Evolutionary conservation across 2,113 vertebrate species (phyloP), one percentile per base, ranked within the genome.

Genomic region (Megaleporinus macrocephalus): DNA sequence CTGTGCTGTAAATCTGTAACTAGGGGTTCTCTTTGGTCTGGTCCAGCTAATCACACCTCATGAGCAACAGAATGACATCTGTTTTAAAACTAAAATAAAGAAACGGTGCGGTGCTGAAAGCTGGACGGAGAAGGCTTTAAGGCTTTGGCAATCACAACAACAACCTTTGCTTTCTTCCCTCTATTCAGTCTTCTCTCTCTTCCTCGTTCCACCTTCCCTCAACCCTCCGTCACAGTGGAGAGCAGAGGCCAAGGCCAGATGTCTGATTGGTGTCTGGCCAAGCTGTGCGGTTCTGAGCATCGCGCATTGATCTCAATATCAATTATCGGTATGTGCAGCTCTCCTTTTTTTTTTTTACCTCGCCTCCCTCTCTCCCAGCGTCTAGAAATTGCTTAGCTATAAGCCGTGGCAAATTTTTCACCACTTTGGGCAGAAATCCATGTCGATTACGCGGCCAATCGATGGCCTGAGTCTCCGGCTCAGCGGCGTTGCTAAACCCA

Each of bases 371-470:
- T 79, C 30, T 22, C 29, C 29, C 73, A 65, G 80, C 55, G 49
- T 72, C 78, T 27, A 78, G 78, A 83, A 88, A 88, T 80, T 86
- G 80, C 73, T 80, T 82, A 83, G 79, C 76, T 73, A 71, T 78
- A 74, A 65, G 82, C 76, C 62, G 51, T 61, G 79, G 79, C 76
- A 79, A 79, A 87, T 79, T 84, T 84, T 83, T 83, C 79, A 84
- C 73, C 78, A 81, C 86, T 84, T 84, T 79, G 51, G 80, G 79
- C 82, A 84, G 85, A 88, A 86, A 84, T 86, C 84, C 82, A 88
- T 84, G 79, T 69, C 80, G 75, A 75, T 88, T 76, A 87, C 36
- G 68, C 53, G 63, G 83, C 57, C 80, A 81, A 83, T 85, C 78
- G 79, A 85, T 85, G 85, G 20, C 57, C 81, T 55, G 73, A 78